phyloP scores from a whole-genome alignment of 1,140 invertebrate genomes.

The Brevipalpus yothersi region DNA sequence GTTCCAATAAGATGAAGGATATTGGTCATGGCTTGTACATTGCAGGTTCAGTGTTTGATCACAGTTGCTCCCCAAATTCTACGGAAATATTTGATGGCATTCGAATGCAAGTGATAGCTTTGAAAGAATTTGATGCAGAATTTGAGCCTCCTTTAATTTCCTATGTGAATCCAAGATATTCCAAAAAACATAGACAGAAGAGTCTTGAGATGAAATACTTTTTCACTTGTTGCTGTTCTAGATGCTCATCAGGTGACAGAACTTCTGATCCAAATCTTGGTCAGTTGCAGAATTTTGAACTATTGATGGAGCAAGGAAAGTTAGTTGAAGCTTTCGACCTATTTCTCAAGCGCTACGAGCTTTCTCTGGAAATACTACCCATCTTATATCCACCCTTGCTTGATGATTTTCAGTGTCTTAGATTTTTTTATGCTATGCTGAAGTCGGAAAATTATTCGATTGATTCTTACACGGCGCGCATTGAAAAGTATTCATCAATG shows the following conservation, averaged over 20 bases:
- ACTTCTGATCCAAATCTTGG: not conserved
- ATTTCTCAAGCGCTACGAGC: too few relatives aligned
- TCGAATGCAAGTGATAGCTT: conserved; percentile 39
- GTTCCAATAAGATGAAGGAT: not conserved
- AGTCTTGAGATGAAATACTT: conserved; percentile 51
- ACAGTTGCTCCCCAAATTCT: conserved; percentile 67
- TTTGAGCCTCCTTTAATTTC: conserved; percentile 45
- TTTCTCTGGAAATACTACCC: too few relatives aligned
- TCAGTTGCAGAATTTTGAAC: too few relatives aligned
- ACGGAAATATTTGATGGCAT: conserved; percentile 55
- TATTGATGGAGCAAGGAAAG: too few relatives aligned
- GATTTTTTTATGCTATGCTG: too few relatives aligned
- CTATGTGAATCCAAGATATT: conserved; percentile 52
- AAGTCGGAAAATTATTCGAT: too few relatives aligned
- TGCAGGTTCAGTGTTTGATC: conserved; percentile 47
- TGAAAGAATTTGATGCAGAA: conserved; percentile 37
- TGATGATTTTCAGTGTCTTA: too few relatives aligned
- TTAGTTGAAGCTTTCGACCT: too few relatives aligned
- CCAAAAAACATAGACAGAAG: conserved; percentile 32
- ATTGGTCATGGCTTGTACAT: conserved; percentile 4
- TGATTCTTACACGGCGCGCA: too few relatives aligned
- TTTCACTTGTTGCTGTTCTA: conserved; percentile 52
- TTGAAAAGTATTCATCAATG: too few relatives aligned
- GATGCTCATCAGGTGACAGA: conserved; percentile 24
- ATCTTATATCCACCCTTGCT: too few relatives aligned